phyloP scores from a whole-genome alignment of 2,888 invertebrate species.

The Acrocera orbiculus region DNA sequence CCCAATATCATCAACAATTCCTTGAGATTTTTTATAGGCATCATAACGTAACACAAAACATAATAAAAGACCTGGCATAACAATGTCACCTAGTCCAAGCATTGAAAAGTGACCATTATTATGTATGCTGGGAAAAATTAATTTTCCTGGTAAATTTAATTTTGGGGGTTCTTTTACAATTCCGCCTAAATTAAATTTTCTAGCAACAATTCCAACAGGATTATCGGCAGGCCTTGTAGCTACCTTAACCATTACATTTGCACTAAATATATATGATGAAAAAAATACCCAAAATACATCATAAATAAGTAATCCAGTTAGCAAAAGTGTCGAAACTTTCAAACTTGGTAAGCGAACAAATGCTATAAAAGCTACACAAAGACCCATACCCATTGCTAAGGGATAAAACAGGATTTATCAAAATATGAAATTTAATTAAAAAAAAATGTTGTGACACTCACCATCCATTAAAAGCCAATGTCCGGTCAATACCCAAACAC shows the following conservation, averaged over 20 bases:
- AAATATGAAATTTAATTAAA: not conserved
- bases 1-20: constrained; percentile 35
- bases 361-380: constrained; percentile 95
- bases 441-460: constrained; percentile 23
- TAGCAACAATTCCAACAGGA: constrained; percentile 83
- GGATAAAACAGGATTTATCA: constrained; percentile 5
- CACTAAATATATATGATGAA: constrained; percentile 94
- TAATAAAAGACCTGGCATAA: constrained; percentile 88
- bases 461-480: constrained; percentile 98
- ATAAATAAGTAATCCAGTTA: constrained; percentile 84
- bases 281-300: constrained; percentile 99
- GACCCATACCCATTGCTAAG: constrained; percentile 91
- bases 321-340: constrained; percentile 84
- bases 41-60: constrained; percentile 96
- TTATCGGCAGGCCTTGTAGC: constrained; percentile 76
- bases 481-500: constrained; percentile 93
- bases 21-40: constrained; percentile 77
- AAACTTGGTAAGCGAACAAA: constrained; percentile 89
- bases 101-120: constrained; percentile 94
- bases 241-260: constrained; percentile 96
- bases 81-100: constrained; percentile 73
- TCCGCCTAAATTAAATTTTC: constrained; percentile 79
- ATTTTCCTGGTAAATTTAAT: constrained; percentile 86
- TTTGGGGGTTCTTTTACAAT: constrained; percentile 86
- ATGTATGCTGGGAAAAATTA: constrained; percentile 94